A percentile compares a stretch with the other conserved stretches of the same genome.
These are phyloP conservation scores for Rhinophrynus dorsalis DNA, from an alignment of 2,797 vertebrate species.

Conservation along the genomic window DNA sequence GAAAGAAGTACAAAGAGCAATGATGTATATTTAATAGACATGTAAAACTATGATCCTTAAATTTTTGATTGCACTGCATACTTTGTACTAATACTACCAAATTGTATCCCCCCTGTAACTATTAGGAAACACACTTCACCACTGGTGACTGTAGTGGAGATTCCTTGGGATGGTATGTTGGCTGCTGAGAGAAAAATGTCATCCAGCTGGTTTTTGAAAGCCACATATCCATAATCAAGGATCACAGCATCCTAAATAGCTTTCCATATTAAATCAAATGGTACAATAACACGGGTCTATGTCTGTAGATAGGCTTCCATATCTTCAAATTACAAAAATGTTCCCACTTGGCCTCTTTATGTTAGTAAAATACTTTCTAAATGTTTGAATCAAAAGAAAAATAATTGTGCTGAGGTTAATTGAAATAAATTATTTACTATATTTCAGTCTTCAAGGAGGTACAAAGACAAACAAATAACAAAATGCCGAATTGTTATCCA, in stretches of 20 bases:
- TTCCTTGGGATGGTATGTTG: too few species aligned
- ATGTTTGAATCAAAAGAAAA: background rate
- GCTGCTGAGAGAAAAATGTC: too few species aligned
- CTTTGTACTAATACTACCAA: too few species aligned
- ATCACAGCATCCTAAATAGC: background rate
- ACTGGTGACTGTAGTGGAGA: too few species aligned
- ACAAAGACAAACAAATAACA: conserved; percentile 47
- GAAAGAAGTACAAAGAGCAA: too few species aligned
- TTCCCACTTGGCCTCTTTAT: background rate
- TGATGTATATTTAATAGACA: too few species aligned
- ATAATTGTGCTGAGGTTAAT: background rate
- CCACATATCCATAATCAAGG: too few species aligned
- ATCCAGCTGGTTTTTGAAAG: too few species aligned
- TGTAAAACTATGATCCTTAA: too few species aligned
- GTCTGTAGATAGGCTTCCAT: background rate
- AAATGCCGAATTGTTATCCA: conserved; percentile 38
- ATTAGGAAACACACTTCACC: too few species aligned
- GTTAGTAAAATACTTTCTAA: background rate
- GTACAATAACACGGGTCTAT: background rate
- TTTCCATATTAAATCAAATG: background rate
- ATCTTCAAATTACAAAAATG: background rate
- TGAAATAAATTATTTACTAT: background rate
- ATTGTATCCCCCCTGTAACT: too few species aligned
- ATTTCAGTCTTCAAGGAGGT: conserved; percentile 35
- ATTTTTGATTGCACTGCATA: too few species aligned